Conservation (phyloP, 2,797 vertebrate species). For the Etheostoma perlongum region DNA sequence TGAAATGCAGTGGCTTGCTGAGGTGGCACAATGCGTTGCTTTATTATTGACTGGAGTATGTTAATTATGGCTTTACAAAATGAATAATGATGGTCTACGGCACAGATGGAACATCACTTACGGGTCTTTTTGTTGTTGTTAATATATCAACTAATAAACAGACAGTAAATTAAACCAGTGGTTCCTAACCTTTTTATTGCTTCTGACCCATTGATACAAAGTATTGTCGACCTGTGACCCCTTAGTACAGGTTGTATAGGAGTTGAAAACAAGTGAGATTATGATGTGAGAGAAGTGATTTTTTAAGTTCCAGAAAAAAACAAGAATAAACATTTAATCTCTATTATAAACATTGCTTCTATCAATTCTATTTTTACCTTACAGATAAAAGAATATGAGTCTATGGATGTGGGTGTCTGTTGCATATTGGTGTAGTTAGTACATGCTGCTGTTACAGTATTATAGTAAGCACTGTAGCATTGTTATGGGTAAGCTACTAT, state of each 20-base stretch:
- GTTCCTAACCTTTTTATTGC: background rate
- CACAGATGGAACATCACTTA: background rate
- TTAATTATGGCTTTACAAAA: background rate
- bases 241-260: background rate
- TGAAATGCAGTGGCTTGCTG: conserved; percentile 16
- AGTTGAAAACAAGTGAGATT: background rate
- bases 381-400: background rate
- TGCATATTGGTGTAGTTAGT: background rate
- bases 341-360: no score
- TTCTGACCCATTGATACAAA: background rate
- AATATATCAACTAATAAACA: background rate
- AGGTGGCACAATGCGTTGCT: background rate
- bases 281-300: background rate
- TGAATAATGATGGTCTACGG: background rate
- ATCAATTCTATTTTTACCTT: background rate
- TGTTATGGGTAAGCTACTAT: no score
- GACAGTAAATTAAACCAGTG: background rate
- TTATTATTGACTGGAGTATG: background rate
- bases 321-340: background rate
- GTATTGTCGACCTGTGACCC: background rate
- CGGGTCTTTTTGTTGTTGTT: background rate
- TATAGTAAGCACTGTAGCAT: background rate
- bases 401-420: background rate
- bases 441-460: background rate
- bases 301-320: background rate